Evolutionary conservation across 2,888 invertebrate species (phyloP), one percentile per base, ranked within the genome.

Genomic region (Xanthorhoe spadicearia): DNA sequence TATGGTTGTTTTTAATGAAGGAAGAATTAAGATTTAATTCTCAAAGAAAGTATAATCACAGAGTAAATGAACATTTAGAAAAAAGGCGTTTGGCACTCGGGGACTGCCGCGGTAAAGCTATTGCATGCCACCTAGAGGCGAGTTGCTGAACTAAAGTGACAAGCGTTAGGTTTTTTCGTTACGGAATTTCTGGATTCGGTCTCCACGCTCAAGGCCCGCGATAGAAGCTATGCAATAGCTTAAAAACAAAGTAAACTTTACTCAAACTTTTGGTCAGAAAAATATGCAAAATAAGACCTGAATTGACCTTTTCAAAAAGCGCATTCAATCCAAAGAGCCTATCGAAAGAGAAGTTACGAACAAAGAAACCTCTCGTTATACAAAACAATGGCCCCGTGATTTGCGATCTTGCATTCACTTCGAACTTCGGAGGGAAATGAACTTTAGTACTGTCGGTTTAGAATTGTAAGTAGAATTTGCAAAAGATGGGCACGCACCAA

Each of bases 321-420:
- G 66, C 66, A 62, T 50, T 66, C 58, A 62, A 48, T 61, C 43
- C 28, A 38, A 18, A 55, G 38, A 43, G 51, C 35, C 46, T 61
- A 68, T 59, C 49, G 60, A 68, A 32, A 32, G 56, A 57, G 48
- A 50, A 59, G 38, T 62, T 18, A 32, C n/a, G 68, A 69, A 74
- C 71, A 70, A 74, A 71, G 61, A 64, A 62, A 18, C 38, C 52
- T 58, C 69, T 65, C 64, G 66, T 70, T 68, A 71, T 72, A 74
- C 73, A 74, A 77, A 76, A 75, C 77, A 78, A 77, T 78, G 65
- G 73, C 64, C 66, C 74, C 48, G 64, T 71, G 77, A 79, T 79
- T 81, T 76, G 74, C 75, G 74, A 76, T 68, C 72, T 65, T 9
- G 49, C 6, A 35, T 9, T 48, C 48, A 53, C 53, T 35, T 49